Evolutionary conservation across 2,113 vertebrate genomes (phyloP).

Genomic region (Gulo gulo): DNA sequence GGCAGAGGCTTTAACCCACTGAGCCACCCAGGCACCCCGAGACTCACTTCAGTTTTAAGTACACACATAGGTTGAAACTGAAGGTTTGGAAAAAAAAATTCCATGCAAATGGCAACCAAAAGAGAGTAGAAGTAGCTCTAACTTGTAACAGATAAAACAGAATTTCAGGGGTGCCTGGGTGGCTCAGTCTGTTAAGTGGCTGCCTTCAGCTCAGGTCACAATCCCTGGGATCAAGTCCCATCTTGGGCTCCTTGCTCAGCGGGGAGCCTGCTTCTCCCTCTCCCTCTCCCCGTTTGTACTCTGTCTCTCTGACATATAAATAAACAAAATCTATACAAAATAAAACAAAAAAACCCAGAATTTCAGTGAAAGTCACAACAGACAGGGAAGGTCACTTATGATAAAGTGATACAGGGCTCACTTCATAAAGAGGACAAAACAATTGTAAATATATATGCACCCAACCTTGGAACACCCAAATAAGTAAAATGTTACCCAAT

Average conservation of each 20-base stretch:
- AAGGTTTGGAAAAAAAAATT: neutral
- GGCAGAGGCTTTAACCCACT: too few species aligned
- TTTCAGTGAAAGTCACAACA: neutral
- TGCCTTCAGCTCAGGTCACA: too few species aligned
- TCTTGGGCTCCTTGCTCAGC: too few species aligned
- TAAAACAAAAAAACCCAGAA: neutral
- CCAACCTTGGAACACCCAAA: neutral
- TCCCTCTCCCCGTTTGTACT: too few species aligned
- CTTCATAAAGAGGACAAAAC: neutral
- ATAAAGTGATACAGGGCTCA: neutral
- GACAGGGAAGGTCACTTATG: neutral
- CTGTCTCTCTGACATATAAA: too few species aligned
- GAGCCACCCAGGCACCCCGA: too few species aligned
- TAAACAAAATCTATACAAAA: too few species aligned
- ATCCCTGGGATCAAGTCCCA: too few species aligned
- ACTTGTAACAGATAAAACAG: neutral
- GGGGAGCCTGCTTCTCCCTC: too few species aligned
- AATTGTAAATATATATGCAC: neutral
- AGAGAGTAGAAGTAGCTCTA: neutral
- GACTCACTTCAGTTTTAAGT: neutral
- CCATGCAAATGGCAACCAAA: neutral
- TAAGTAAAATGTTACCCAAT: neutral
- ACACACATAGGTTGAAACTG: neutral
- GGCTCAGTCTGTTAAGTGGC: too few species aligned
- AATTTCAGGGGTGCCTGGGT: neutral